Conservation (phyloP, 1,140 invertebrate genomes). For the Ceratosolen solmsi region DNA sequence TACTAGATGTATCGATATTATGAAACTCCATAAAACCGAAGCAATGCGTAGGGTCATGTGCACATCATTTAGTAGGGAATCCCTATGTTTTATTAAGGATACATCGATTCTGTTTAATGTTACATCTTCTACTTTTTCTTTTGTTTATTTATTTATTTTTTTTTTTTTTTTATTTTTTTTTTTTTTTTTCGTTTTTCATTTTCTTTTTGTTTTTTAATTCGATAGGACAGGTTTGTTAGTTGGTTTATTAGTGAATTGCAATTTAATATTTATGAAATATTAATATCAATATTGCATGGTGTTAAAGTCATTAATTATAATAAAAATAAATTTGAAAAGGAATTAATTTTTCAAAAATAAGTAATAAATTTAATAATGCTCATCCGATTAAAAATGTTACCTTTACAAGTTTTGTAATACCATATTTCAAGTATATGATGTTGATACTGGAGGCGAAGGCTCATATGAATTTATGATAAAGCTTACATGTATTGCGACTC, state of each 20-base stretch:
- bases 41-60: not conserved
- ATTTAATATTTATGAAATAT: no score
- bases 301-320: no score
- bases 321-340: not conserved
- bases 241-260: no score
- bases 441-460: not conserved
- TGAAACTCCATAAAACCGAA: not conserved
- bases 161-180: no score
- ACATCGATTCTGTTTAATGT: not conserved
- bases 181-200: no score
- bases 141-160: not conserved
- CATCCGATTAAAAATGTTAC: not conserved
- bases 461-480: conserved; percentile 12
- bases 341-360: not conserved
- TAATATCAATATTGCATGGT: no score
- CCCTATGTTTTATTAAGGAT: not conserved
- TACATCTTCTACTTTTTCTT: no score
- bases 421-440: not conserved
- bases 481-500: not conserved
- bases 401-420: not conserved
- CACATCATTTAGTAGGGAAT: not conserved
- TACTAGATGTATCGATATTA: not conserved
- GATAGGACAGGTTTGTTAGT: no score
- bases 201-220: no score
- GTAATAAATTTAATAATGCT: not conserved